Evolutionary conservation across 2,113 vertebrate genomes (phyloP).

Genomic region (Haemorhous mexicanus): DNA sequence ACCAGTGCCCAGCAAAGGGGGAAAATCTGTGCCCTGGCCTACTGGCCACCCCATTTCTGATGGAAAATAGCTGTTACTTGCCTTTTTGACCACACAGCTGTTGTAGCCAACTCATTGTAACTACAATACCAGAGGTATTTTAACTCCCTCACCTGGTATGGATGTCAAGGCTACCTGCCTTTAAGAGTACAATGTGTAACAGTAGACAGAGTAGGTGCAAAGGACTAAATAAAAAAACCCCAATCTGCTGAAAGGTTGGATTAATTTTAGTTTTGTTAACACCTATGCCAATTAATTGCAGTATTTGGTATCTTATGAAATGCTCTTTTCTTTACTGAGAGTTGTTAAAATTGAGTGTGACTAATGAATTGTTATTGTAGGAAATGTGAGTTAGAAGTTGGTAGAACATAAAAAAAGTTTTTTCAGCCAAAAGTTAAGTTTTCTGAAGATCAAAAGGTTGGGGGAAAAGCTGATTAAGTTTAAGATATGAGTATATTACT

Average conservation of each 20-base stretch:
- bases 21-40: too few relatives aligned
- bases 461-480: background rate
- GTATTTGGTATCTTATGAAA: background rate
- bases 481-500: background rate
- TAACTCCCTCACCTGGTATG: background rate
- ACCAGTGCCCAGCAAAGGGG: background rate
- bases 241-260: background rate
- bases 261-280: background rate
- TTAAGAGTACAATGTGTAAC: background rate
- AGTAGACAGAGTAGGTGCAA: background rate
- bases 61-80: background rate
- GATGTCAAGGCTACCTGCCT: background rate
- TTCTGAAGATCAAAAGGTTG: background rate
- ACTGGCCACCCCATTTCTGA: background rate
- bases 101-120: too few relatives aligned
- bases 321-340: background rate
- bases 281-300: background rate
- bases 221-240: background rate
- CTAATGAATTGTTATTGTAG: background rate
- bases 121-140: background rate
- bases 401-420: background rate
- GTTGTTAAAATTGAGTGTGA: background rate
- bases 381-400: background rate
- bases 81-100: background rate
- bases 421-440: background rate